These are phyloP conservation scores for Adrianichthys oophorus DNA, from an alignment of 2,797 vertebrate genomes.

Conservation along the genomic window DNA sequence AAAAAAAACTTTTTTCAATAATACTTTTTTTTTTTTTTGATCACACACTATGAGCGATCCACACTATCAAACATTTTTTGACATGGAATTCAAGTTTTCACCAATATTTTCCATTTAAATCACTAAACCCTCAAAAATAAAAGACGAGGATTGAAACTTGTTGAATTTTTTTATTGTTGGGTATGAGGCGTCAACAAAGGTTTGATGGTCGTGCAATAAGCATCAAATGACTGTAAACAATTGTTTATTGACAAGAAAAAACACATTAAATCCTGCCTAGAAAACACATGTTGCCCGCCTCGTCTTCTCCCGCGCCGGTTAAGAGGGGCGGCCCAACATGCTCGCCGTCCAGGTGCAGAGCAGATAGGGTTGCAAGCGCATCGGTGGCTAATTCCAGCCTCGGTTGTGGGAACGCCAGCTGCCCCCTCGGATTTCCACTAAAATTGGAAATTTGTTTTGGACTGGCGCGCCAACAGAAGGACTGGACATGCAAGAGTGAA, in stretches of 20 bases:
- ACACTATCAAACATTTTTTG: too few relatives aligned
- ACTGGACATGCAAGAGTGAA: slow-evolving; percentile 75
- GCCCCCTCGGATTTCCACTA: slow-evolving; percentile 75
- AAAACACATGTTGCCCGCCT: slow-evolving; percentile 10
- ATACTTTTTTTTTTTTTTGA: too few relatives aligned
- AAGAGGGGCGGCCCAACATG: slow-evolving; percentile 59
- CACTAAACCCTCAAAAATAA: too few relatives aligned
- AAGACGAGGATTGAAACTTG: too few relatives aligned
- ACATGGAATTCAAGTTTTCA: too few relatives aligned
- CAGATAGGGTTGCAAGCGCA: slow-evolving; percentile 80
- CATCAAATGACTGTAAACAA: background rate
- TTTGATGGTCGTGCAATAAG: background rate
- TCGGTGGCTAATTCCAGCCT: slow-evolving; percentile 69
- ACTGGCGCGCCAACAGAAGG: slow-evolving; percentile 75
- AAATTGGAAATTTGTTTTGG: slow-evolving; percentile 76
- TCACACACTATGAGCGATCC: too few relatives aligned
- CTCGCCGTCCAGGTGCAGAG: slow-evolving; percentile 86
- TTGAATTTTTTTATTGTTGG: too few relatives aligned
- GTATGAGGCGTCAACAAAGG: too few relatives aligned
- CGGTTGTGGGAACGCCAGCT: slow-evolving; percentile 85
- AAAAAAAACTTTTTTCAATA: too few relatives aligned
- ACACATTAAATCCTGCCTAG: background rate
- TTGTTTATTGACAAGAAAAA: too few relatives aligned
- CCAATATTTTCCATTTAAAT: too few relatives aligned
- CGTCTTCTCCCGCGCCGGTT: slow-evolving; percentile 8